A percentile compares a stretch with the other conserved stretches of the same genome.
phyloP scores from a whole-genome alignment of 1,140 invertebrate species.

The Drosophila willistoni region DNA sequence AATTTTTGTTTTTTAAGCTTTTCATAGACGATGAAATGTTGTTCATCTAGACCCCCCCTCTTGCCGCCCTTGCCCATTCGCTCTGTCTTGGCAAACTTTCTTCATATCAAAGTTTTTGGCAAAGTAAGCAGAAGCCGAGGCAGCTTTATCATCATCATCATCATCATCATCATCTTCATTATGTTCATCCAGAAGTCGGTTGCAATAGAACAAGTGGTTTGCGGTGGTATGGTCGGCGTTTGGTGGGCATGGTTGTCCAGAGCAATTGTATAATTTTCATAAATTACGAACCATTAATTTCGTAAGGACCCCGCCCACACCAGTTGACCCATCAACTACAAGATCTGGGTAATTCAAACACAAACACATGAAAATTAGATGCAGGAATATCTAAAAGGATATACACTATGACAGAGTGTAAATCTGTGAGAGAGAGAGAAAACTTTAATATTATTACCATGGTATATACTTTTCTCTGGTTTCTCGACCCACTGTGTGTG shows the following conservation, averaged over 20 bases:
- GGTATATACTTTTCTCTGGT: too few relatives aligned
- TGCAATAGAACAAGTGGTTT: conserved; percentile 18
- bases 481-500: neutral
- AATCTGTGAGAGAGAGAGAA: neutral
- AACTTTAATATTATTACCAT: too few relatives aligned
- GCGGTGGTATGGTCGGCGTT: conserved; percentile 14
- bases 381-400: neutral
- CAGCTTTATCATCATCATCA: conserved; percentile 16
- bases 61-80: neutral
- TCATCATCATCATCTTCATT: neutral
- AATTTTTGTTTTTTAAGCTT: conserved; percentile 65
- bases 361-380: conserved; percentile 32
- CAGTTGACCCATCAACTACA: neutral
- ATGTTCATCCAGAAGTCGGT: conserved; percentile 19
- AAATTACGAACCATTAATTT: conserved; percentile 63
- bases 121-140: conserved; percentile 57
- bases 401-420: neutral
- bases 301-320: conserved; percentile 32
- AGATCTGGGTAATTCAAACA: conserved; percentile 41
- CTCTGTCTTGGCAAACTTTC: conserved; percentile 49
- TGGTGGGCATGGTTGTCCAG: conserved; percentile 39
- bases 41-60: conserved; percentile 9
- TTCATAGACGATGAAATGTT: conserved; percentile 55
- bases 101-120: conserved; percentile 61
- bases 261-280: conserved; percentile 65